Evolutionary conservation across 2,797 vertebrate species (phyloP).

Genomic region (Parotocinclus haroldoi): DNA sequence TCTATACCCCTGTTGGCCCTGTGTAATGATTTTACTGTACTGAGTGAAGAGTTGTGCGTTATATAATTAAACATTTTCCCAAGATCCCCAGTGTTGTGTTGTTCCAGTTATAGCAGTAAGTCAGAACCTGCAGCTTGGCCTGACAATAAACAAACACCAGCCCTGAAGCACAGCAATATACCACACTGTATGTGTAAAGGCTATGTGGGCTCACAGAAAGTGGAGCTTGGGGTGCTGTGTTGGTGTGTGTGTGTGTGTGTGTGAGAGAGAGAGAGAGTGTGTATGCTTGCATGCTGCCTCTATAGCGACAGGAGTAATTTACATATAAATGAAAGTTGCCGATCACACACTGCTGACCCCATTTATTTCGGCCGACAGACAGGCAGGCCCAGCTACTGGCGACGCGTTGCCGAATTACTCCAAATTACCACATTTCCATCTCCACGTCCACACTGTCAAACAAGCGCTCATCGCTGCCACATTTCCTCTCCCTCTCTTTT

Average conservation of each 20-base stretch:
- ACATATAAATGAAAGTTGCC: slow-evolving; percentile 88
- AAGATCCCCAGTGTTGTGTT: slow-evolving; percentile 4
- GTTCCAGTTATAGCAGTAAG: slow-evolving; percentile 20
- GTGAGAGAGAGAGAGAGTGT: slow-evolving; percentile 47
- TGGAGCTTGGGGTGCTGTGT: slow-evolving; percentile 15
- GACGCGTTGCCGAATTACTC: slow-evolving; percentile 80
- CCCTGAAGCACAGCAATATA: slow-evolving; percentile 28
- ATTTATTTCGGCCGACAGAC: slow-evolving; percentile 79
- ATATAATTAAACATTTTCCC: too few species aligned
- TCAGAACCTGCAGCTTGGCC: slow-evolving; percentile 27
- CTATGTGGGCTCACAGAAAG: slow-evolving; percentile 19
- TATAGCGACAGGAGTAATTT: slow-evolving; percentile 74
- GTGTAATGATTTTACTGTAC: too few species aligned
- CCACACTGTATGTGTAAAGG: slow-evolving; percentile 2
- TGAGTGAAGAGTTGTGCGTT: too few species aligned
- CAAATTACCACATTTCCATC: slow-evolving; percentile 83
- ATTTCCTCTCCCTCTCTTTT: slow-evolving; percentile 49
- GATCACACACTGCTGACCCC: slow-evolving; percentile 81
- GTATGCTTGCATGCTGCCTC: slow-evolving; percentile 52
- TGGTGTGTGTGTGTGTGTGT: slow-evolving; percentile 23
- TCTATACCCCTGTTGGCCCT: too few species aligned
- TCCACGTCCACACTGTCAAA: slow-evolving; percentile 75
- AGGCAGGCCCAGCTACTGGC: slow-evolving; percentile 73
- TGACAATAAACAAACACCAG: slow-evolving; percentile 30
- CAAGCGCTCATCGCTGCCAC: slow-evolving; percentile 65